Evolutionary conservation across 2,113 vertebrate genomes (phyloP), one percentile per base, ranked within the genome.

Genomic region (Eubucco bourcierii): DNA sequence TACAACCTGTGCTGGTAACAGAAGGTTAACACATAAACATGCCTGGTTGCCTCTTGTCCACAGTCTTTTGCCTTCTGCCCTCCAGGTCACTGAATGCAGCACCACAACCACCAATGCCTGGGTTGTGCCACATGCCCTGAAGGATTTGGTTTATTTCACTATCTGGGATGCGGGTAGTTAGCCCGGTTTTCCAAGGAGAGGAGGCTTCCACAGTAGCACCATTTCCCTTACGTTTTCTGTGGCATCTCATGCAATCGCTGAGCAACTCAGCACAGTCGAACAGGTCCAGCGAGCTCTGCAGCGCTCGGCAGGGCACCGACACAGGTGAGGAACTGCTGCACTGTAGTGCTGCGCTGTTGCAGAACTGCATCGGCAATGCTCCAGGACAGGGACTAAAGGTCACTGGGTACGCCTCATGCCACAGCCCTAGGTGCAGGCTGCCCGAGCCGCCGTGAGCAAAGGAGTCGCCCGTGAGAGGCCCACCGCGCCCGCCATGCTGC

Each of bases 331-430:
- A 28, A 23, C 21, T 6, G 29, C 58, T 12, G 0, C 0, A 39
- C 10, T 39, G 37, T 39, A 39, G 8, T 39, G 9, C 1, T 8
- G 3, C n/a, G 1, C 0, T 4, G 13, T 58, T 2, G 34, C 61
- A 7, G 2, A 2, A 0, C 31, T 2, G 7, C 29, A 4, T 0
- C 6, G 18, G 24, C 27, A 4, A 0, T 1, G 8, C 15, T 7
- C 20, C 1, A 10, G 6, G 11, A 10, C 21, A 0, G 7, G 18
- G 15, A 20, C n/a, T 8, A 23, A 1, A 17, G 20, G 50, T 37
- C 67, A 0, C 0, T 3, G 9, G 18, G 25, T 10, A 7, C 9
- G 41, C 47, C 65, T 29, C 65, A 1, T 3, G 12, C 25, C 18
- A 6, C 0, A 10, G 2, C n/a, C 9, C 27, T 18, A 37, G 15